These are phyloP conservation scores for Argya squamiceps DNA, from an alignment of 2,797 vertebrate genomes.

Conservation along the genomic window DNA sequence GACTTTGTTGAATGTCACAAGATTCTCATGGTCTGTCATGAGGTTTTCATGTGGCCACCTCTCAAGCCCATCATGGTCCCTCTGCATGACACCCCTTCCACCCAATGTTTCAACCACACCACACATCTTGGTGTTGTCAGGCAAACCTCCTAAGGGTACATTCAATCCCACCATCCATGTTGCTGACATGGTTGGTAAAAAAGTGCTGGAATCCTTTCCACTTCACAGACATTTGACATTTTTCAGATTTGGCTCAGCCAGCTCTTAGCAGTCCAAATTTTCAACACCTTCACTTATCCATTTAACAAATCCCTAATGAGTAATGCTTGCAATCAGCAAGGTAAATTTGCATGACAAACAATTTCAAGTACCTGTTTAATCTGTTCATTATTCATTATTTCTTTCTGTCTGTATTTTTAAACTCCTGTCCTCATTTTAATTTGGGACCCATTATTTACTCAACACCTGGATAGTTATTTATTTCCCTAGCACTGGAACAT, in stretches of 20 bases:
- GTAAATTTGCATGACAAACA: not conserved
- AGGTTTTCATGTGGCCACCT: not conserved
- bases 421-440: not conserved
- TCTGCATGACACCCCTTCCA: not conserved
- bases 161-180: too few relatives aligned
- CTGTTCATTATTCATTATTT: not conserved
- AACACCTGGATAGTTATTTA: not conserved
- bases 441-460: not conserved
- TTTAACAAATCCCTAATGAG: not conserved
- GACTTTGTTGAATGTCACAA: not conserved
- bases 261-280: not conserved
- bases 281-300: not conserved
- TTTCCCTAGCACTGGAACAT: not conserved
- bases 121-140: not conserved
- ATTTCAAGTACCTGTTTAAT: not conserved
- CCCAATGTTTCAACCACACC: fast-evolving
- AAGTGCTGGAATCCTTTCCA: not conserved
- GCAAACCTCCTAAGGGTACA: not conserved
- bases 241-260: not conserved
- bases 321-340: not conserved
- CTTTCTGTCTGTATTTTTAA: not conserved
- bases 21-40: not conserved
- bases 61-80: not conserved
- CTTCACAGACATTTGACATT: not conserved
- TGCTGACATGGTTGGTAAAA: not conserved